phyloP scores from a whole-genome alignment of 2,797 vertebrate species.

The Karalla daura region DNA sequence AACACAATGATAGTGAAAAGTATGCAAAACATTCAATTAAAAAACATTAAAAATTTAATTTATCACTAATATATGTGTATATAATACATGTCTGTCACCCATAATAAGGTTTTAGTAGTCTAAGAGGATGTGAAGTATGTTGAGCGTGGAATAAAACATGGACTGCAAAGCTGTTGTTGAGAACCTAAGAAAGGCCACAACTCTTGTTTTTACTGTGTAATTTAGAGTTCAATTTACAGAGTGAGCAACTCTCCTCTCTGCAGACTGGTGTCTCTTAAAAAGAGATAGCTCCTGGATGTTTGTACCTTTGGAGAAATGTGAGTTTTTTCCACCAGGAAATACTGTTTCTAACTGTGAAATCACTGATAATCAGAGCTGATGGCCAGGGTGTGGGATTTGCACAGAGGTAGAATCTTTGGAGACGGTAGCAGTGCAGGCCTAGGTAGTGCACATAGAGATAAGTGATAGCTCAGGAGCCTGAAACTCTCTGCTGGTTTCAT shows the following conservation, averaged over 20 bases:
- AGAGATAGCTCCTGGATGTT: background rate
- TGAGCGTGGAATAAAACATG: background rate
- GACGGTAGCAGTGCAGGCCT: constrained; percentile 8
- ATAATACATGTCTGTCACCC: background rate
- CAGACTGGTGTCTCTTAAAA: background rate
- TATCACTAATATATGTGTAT: background rate
- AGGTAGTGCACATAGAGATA: constrained; percentile 36
- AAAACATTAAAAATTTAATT: too few relatives aligned
- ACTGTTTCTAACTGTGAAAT: constrained; percentile 12
- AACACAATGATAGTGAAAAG: background rate
- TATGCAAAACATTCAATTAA: background rate
- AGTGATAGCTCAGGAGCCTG: constrained; percentile 8
- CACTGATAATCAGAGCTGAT: constrained; percentile 29
- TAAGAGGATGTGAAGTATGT: background rate
- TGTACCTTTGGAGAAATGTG: background rate
- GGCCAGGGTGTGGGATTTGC: background rate
- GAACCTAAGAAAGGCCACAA: background rate
- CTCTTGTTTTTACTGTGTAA: background rate
- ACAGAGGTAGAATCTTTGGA: constrained; percentile 12
- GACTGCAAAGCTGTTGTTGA: background rate
- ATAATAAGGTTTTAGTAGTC: background rate
- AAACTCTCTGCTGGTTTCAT: constrained; percentile 19
- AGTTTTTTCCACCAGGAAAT: constrained; percentile 2
- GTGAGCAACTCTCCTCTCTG: background rate
- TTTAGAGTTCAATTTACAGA: background rate